Base-by-base conservation (phyloP, 2,113 vertebrate genomes). In the Pithys albifrons region DNA sequence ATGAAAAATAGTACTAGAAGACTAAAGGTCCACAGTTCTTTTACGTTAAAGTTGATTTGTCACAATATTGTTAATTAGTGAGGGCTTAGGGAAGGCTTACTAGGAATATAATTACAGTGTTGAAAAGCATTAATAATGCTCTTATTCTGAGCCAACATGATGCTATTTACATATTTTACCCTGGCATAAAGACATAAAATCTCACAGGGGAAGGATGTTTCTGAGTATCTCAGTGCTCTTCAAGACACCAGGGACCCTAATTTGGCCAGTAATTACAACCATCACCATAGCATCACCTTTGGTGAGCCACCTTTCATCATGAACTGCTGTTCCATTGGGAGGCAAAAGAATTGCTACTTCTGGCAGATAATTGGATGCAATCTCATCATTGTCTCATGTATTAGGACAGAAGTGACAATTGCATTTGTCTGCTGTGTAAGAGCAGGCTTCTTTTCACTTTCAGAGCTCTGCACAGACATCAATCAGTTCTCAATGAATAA, bases 31-130 rank as follows among this genome's bases (percentile, higher is more conserved):
- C 88, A 52, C 80, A 65, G 61, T 65, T 95, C 94, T 92, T 94
- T 97, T 96, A 93, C 93, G 93, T 95, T 97, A 97, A 95, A 91
- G 93, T 92, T 96, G 91, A 97, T 96, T 97, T 97, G 95, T 97
- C 92, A 94, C 93, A 96, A 93, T 97, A 97, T 95, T 96, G 89
- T 96, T 97, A 97, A 97, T 97, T 95, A 97, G 89, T 79, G 93
- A 97, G 91, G 95, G 84, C 91, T 96, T 96, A 97, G 72, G 57
- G 59, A 96, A 97, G 96, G 97, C 96, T 97, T 97, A 97, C 93
- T 95, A 96, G 86, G 96, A 97, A 97, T 97, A 97, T 96, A 97
- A 97, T 97, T 97, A 97, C 87, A 87, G 79, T 72, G 92, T 91
- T 16, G 94, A 96, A 97, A 96, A 97, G 92, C 97, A 96, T 95